These are phyloP conservation scores for Nasua narica DNA, from an alignment of 2,797 vertebrate genomes.

Conservation along the genomic window DNA sequence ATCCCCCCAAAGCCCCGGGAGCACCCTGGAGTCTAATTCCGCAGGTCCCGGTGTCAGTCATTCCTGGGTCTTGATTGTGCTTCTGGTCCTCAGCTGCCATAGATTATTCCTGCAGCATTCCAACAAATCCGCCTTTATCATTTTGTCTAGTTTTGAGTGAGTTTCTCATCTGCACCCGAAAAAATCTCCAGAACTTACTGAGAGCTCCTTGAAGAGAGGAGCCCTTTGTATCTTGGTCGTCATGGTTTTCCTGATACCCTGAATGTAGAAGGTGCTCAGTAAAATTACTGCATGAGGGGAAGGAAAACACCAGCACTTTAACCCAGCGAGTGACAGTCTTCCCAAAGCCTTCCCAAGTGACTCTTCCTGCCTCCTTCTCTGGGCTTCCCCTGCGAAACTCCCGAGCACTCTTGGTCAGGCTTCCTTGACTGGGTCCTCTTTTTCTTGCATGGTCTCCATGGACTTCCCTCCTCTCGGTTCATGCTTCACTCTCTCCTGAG, in stretches of 20 bases:
- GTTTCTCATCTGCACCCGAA: not conserved
- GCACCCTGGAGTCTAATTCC: not conserved
- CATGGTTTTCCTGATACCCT: not conserved
- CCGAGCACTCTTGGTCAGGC: too few species aligned
- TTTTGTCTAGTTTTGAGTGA: not conserved
- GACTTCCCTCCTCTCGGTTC: not conserved
- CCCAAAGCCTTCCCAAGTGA: not conserved
- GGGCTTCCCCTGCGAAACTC: not conserved
- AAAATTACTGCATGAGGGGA: not conserved
- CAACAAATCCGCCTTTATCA: not conserved
- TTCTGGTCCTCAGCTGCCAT: not conserved
- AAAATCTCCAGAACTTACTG: not conserved
- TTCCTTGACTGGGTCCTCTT: not conserved
- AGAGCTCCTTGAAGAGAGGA: not conserved
- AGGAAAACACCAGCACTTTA: not conserved
- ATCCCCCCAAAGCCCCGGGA: not conserved
- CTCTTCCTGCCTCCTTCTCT: not conserved
- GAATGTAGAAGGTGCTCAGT: not conserved
- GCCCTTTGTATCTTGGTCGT: not conserved
- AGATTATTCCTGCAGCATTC: not conserved
- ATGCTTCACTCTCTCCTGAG: accelerated
- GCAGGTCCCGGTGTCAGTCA: too few species aligned
- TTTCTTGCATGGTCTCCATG: not conserved
- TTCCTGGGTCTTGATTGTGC: not conserved
- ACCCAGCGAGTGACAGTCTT: not conserved